Percentiles rank a stretch among this genome's conserved stretches.
phyloP scores from a whole-genome alignment of 2,797 vertebrate genomes.

The Phoebastria nigripes region DNA sequence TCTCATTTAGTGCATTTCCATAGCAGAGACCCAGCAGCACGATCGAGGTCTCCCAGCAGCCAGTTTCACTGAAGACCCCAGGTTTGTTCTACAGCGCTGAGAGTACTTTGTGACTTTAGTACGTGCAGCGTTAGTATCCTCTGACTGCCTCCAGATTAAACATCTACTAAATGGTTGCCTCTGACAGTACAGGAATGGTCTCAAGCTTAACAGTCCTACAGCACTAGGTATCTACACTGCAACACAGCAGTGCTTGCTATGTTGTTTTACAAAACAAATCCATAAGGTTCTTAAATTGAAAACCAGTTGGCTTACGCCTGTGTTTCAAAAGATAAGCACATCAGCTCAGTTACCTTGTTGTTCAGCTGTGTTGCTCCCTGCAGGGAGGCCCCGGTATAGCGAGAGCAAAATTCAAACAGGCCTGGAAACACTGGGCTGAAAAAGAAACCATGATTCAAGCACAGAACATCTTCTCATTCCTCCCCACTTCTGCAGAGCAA shows the following conservation, averaged over 20 bases:
- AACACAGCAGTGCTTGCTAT: neutral
- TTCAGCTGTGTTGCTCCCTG: constrained; percentile 97
- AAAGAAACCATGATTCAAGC: neutral
- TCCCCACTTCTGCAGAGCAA: neutral
- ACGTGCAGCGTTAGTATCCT: neutral
- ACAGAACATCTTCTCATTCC: neutral
- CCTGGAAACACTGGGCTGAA: constrained; percentile 94
- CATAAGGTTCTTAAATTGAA: neutral
- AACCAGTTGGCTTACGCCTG: neutral
- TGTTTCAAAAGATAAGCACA: neutral
- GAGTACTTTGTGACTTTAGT: neutral
- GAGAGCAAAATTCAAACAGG: constrained; percentile 95
- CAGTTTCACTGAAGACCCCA: neutral
- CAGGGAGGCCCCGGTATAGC: constrained; percentile 94
- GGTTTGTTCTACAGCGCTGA: neutral
- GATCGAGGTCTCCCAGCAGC: neutral
- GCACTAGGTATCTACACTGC: neutral
- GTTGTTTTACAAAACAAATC: neutral
- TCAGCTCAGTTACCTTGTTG: constrained; percentile 85
- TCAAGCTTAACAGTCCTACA: neutral
- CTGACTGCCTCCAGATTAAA: neutral
- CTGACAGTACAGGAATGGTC: neutral
- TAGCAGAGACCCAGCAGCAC: neutral
- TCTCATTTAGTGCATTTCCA: neutral
- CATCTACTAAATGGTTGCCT: neutral